A percentile compares a stretch with the other conserved stretches of the same genome.
These are phyloP conservation scores for Penelope pileata DNA, from an alignment of 2,113 vertebrate genomes.

Conservation along the genomic window DNA sequence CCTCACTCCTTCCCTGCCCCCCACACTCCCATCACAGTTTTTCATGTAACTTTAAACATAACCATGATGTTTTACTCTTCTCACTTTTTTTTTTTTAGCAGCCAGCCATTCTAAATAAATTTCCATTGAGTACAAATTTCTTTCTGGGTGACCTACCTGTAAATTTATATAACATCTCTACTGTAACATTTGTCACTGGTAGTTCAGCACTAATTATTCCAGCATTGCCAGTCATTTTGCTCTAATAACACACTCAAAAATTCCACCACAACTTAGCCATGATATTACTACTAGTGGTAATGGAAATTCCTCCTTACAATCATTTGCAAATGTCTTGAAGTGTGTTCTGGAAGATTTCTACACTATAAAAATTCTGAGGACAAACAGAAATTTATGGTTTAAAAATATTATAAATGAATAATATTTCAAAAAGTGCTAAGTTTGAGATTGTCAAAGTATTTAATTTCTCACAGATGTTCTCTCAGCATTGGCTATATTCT, in stretches of 20 bases:
- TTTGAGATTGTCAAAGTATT: neutral
- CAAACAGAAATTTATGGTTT: neutral
- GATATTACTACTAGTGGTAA: neutral
- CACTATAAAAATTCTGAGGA: neutral
- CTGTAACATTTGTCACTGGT: neutral
- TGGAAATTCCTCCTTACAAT: neutral
- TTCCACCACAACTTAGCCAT: fast-evolving
- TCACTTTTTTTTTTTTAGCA: neutral
- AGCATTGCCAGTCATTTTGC: neutral
- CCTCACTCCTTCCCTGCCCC: fast-evolving
- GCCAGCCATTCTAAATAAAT: neutral
- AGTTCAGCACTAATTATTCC: neutral
- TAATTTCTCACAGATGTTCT: neutral
- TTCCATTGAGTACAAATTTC: neutral
- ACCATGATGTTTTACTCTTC: neutral
- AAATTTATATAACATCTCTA: neutral
- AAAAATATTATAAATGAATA: neutral
- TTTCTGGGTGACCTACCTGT: neutral
- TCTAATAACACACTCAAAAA: neutral
- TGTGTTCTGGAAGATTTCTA: neutral
- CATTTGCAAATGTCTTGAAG: neutral
- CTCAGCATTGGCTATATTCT: neutral
- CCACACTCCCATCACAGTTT: neutral
- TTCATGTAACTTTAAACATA: neutral
- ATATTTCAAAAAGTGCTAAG: fast-evolving